Evolutionary conservation across 2,113 vertebrate species (phyloP).

Genomic region (Ptilonorhynchus violaceus): DNA sequence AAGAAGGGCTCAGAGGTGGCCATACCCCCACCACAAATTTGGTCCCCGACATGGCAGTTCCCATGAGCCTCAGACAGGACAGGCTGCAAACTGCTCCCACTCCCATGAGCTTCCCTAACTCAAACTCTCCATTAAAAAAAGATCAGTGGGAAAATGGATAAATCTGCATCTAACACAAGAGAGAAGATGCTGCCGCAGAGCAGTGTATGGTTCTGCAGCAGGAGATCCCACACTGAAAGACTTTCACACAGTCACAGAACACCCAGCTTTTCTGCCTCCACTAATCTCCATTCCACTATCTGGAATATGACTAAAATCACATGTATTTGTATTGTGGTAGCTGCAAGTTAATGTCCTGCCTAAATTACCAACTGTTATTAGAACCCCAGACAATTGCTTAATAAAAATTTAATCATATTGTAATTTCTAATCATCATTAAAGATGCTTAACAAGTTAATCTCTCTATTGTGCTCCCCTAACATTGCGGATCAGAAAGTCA

Average conservation of each 20-base stretch:
- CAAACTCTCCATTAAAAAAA: not conserved
- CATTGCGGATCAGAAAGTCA: not conserved
- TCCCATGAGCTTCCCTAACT: not conserved
- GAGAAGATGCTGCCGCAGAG: not conserved
- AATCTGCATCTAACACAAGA: not conserved
- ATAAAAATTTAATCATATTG: constrained; percentile 68
- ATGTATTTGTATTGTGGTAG: constrained; percentile 45
- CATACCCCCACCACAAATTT: not conserved
- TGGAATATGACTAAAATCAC: not conserved
- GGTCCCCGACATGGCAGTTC: not conserved
- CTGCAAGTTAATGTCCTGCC: constrained; percentile 46
- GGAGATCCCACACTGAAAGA: not conserved
- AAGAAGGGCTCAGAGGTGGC: not conserved
- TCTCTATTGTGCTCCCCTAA: constrained; percentile 30
- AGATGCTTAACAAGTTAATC: constrained; percentile 61
- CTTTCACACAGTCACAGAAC: not conserved
- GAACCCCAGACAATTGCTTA: constrained; percentile 65
- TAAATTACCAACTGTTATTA: constrained; percentile 57
- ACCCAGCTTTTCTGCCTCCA: not conserved
- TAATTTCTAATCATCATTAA: constrained; percentile 64
- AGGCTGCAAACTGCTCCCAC: not conserved
- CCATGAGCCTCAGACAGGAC: rapidly evolving
- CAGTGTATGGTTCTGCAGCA: not conserved
- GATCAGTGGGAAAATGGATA: not conserved
- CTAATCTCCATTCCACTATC: not conserved